Base-by-base conservation (phyloP, 2,888 invertebrate genomes). In the Cephonodes hylas region DNA sequence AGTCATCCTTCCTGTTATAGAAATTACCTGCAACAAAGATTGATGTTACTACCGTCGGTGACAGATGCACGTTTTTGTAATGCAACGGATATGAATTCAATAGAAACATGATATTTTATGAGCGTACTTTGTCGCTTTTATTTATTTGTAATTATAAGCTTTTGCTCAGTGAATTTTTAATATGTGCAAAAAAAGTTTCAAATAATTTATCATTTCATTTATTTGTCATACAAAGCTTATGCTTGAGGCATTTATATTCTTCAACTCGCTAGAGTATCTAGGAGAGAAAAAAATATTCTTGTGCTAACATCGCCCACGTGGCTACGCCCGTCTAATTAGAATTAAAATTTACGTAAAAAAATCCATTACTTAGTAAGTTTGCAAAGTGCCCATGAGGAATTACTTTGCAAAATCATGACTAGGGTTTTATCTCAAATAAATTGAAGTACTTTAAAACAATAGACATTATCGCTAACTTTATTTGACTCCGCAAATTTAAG, bases 21-120 rank as follows among this genome's bases (percentile, higher is more conserved):
- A 75, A 81, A 80, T 86, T 88, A 88, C 88, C 88, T 89, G 84
- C 65, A 87, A 89, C 81, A 86, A 83, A 80, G 76, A 79, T 70
- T 69, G 68, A 53, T 15, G 53, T 53, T 53, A 53, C 10, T 31
- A 18, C 10, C 31, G 18, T 18, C 4, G 23, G 20, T 60, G 60
- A 60, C 59, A 63, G 59, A 63, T 71, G 70, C 65, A 20, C 65
- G 66, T 64, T 67, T 61, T 62, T 62, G 59, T 57, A 60, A 63
- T 63, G 58, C 64, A 59, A 70, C 45, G 62, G 56, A 64, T 66
- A 64, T 65, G 63, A 57, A 42, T 60, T 45, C 62, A 64, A 66
- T 58, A 34, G 44, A 23, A n/a, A 34, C 10, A 61, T 60, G 38
- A 42, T 38, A 42, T 60, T 53, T 60, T 53, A 60, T 42, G 53